These are phyloP conservation scores for Trypoxylus dichotomus DNA, from an alignment of 1,140 invertebrate genomes.

Conservation along the genomic window DNA sequence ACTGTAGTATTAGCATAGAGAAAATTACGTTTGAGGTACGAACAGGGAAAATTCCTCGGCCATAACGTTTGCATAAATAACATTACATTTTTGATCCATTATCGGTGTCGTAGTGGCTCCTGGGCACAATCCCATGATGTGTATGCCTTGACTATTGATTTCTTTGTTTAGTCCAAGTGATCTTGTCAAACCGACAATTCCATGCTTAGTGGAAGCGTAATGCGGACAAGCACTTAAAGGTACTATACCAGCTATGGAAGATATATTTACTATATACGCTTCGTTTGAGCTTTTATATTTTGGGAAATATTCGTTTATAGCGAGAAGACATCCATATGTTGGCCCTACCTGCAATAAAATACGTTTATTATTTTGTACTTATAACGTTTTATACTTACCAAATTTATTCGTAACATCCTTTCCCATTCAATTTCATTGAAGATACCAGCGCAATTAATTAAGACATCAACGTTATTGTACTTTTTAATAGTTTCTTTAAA, in stretches of 20 bases:
- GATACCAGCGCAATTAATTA: slow-evolving; percentile 59
- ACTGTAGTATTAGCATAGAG: background rate
- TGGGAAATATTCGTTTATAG: slow-evolving; percentile 43
- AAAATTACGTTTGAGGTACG: background rate
- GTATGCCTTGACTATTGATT: background rate
- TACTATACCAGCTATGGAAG: background rate
- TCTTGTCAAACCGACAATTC: background rate
- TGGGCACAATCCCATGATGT: background rate
- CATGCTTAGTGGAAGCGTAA: background rate
- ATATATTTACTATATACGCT: slow-evolving; percentile 27
- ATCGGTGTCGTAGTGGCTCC: background rate
- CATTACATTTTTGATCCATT: background rate
- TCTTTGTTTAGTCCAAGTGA: background rate
- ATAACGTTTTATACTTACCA: slow-evolving; percentile 49
- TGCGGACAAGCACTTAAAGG: background rate
- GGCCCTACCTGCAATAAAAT: background rate
- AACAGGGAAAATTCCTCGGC: background rate
- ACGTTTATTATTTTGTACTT: background rate
- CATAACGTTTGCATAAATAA: background rate
- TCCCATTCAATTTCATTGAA: slow-evolving; percentile 58
- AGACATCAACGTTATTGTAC: slow-evolving; percentile 54
- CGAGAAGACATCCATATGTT: slow-evolving; percentile 29
- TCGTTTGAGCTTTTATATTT: slow-evolving; percentile 40
- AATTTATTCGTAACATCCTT: slow-evolving; percentile 55
- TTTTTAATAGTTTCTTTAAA: slow-evolving; percentile 44